Base-by-base conservation (phyloP, 2,797 vertebrate genomes). In the Sebastes diaconus region DNA sequence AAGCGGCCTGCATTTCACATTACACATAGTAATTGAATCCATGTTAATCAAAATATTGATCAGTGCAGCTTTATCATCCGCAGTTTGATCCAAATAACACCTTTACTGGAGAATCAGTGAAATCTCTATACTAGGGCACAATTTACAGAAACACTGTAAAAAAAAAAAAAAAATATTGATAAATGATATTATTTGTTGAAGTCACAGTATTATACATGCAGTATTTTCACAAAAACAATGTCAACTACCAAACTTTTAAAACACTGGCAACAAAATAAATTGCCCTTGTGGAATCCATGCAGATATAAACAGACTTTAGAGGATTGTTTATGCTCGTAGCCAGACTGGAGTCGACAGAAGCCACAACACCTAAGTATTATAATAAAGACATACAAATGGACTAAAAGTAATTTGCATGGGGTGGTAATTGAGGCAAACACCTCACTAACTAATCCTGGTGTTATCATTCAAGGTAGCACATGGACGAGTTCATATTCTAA, bases 401-500 rank as follows among this genome's bases (percentile, higher is more conserved):
- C 18, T 36, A 9, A 64, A 46, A 57, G 54, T 73, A 16, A 59
- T 22, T 39, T 24, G 6, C 24, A 34, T 54, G 3, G 36, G 7
- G 20, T 6, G 36, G 60, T 24, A 42, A 57, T 76, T 66, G 32
- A 55, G 36, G 18, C 29, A 55, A 42, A 55, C 39, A 63, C 54
- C 66, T 71, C 42, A 20, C 11, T 42, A 20, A 55, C 11, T 55
- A 18, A 57, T 18, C 22, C 42, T 25, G 42, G 42, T 34, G 20
- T n/a, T n/a, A 77, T 82, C 54, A 59, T 69, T 73, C 30, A 59
- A 59, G 63, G 68, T 34, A 30, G 30, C 63, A 72, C 13, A 8
- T 16, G 36, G 30, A 55, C 52, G 59, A 46, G 63, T 77, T 84
- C 57, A 69, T 36, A 54, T 76, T 59, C 14, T 59, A 74, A 79